A percentile compares a stretch with the other conserved stretches of the same genome.
Conservation (phyloP, 2,113 vertebrate species). For the Nothoprocta perdicaria region DNA sequence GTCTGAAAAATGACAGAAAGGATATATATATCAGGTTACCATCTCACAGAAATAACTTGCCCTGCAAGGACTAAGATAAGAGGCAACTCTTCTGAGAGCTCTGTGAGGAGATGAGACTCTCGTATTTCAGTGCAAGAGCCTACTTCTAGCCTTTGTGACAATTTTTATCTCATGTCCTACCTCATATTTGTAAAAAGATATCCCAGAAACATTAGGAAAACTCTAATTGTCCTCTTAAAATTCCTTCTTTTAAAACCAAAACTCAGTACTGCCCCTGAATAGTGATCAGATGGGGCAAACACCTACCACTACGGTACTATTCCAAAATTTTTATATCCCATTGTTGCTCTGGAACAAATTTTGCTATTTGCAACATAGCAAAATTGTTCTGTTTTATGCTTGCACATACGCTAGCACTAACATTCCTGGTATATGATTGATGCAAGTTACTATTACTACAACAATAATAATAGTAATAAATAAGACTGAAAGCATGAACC, state of each 20-base stretch:
- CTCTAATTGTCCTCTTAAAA: neutral
- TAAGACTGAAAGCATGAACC: neutral
- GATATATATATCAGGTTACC: neutral
- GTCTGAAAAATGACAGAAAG: neutral
- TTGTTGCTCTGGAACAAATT: neutral
- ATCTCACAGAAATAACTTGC: neutral
- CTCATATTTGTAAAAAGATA: neutral
- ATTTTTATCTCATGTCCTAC: neutral
- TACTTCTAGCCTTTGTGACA: neutral
- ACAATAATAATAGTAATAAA: neutral
- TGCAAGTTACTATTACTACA: neutral
- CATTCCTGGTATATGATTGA: neutral
- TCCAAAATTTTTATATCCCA: neutral
- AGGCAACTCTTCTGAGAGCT: neutral
- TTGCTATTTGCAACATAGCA: neutral
- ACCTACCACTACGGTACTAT: neutral
- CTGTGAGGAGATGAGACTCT: neutral
- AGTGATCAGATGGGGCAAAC: neutral
- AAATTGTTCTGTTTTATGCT: neutral
- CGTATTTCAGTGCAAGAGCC: neutral
- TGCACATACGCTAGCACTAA: neutral
- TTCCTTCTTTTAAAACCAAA: neutral
- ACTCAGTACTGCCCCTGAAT: neutral
- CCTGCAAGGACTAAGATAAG: neutral
- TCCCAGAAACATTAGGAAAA: neutral